These are phyloP conservation scores for Eupithecia vulgata DNA, from an alignment of 2,888 invertebrate species.

Conservation along the genomic window DNA sequence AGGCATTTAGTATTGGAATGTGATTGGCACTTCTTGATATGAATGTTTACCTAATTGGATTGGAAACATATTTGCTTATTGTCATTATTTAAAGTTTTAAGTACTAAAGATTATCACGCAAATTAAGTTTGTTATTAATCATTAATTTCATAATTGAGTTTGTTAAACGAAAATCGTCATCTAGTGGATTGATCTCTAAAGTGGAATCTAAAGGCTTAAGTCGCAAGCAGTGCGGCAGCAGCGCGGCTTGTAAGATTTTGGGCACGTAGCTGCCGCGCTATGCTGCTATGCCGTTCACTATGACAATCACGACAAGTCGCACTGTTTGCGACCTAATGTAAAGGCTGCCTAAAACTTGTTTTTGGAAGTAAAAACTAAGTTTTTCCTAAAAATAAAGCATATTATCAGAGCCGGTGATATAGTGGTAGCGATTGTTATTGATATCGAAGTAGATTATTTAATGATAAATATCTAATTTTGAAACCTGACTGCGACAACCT, in stretches of 20 bases:
- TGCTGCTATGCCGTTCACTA: too few species aligned
- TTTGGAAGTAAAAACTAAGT: background rate
- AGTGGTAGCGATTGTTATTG: background rate
- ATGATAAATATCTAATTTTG: background rate
- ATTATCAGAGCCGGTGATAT: background rate
- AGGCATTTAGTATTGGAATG: background rate
- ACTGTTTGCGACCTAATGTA: too few species aligned
- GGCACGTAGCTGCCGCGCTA: too few species aligned
- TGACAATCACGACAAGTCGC: too few species aligned
- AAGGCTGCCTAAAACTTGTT: background rate
- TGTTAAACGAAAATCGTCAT: background rate
- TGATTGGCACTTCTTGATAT: conserved; percentile 1
- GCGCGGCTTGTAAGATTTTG: too few species aligned
- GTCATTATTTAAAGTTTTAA: conserved; percentile 13
- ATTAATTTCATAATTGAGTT: background rate
- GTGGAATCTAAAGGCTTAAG: too few species aligned
- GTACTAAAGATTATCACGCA: background rate
- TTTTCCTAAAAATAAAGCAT: background rate
- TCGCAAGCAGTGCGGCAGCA: too few species aligned
- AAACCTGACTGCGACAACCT: background rate
- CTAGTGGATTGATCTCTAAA: background rate
- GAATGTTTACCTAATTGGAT: background rate
- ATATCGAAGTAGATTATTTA: background rate
- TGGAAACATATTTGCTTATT: conserved; percentile 13
- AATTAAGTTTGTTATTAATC: background rate